phyloP scores from a whole-genome alignment of 92 coral and sea anemone species.

The Galaxea fascicularis region DNA sequence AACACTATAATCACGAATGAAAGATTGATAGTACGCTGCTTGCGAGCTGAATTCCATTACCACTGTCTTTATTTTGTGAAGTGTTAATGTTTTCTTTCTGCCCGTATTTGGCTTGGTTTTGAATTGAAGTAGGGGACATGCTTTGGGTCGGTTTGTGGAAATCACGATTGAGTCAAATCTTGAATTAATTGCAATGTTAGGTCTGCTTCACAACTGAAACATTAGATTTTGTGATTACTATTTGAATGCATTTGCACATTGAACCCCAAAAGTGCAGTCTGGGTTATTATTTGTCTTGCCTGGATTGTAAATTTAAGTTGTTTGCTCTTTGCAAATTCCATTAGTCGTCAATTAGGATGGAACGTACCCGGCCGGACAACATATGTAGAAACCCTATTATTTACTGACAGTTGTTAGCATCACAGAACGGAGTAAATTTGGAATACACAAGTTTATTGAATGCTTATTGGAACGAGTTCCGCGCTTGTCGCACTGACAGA shows the following conservation, averaged over 20 bases:
- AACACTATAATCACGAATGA: no score
- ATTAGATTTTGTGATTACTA: not conserved
- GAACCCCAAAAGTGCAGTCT: not conserved
- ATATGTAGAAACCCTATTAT: not conserved
- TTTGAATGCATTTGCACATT: not conserved
- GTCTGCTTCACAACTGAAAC: not conserved
- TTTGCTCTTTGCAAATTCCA: not conserved
- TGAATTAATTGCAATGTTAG: not conserved
- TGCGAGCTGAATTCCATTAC: not conserved
- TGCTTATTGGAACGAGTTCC: not conserved
- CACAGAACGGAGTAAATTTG: not conserved
- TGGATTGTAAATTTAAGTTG: not conserved
- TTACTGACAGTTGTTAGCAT: not conserved
- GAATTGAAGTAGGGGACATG: not conserved
- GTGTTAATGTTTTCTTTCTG: constrained; percentile 13
- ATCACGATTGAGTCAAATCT: not conserved
- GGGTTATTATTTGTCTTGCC: not conserved
- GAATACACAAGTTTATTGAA: not conserved
- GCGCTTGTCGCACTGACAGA: not conserved
- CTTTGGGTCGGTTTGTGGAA: not conserved
- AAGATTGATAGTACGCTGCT: no score
- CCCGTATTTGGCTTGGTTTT: constrained; percentile 19
- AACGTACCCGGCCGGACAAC: not conserved
- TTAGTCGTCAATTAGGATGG: not conserved
- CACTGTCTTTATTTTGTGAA: not conserved